phyloP scores from a whole-genome alignment of 2,888 invertebrate species.

The Tiphia femorata region DNA sequence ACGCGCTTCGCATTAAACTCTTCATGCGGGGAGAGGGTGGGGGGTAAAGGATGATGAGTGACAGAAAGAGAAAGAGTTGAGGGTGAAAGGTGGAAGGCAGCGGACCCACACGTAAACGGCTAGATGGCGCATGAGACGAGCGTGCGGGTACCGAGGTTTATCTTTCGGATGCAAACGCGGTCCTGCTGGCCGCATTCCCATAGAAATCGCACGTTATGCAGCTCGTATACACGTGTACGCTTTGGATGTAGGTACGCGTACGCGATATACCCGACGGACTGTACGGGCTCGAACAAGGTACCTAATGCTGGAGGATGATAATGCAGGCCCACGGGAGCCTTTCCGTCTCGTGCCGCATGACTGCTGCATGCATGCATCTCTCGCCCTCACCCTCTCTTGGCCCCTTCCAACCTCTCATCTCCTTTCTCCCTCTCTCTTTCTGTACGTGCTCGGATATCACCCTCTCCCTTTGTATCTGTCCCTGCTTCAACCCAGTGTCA shows the following conservation, averaged over 20 bases:
- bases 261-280: conserved; percentile 34
- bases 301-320: conserved; percentile 55
- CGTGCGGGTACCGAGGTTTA: conserved; percentile 39
- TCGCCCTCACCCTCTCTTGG: neutral
- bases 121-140: neutral
- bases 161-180: conserved; percentile 47
- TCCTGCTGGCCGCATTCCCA: conserved; percentile 47
- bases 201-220: conserved; percentile 55
- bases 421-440: neutral
- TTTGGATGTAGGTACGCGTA: conserved; percentile 28
- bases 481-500: conserved; percentile 7
- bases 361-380: conserved; percentile 7
- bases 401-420: neutral
- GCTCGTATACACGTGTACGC: conserved; percentile 43
- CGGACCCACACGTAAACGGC: too few species aligned
- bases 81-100: conserved; percentile 3
- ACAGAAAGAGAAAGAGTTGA: conserved; percentile 11
- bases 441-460: neutral
- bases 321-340: conserved; percentile 52
- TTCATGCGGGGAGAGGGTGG: too few species aligned
- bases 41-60: neutral
- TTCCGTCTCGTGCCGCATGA: conserved; percentile 41
- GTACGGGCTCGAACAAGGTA: conserved; percentile 31
- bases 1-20: too few species aligned
- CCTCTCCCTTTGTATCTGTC: neutral